Evolutionary conservation across 2,113 vertebrate species (phyloP), one percentile per base, ranked within the genome.

Genomic region (Pseudolaguvia tuberculata): DNA sequence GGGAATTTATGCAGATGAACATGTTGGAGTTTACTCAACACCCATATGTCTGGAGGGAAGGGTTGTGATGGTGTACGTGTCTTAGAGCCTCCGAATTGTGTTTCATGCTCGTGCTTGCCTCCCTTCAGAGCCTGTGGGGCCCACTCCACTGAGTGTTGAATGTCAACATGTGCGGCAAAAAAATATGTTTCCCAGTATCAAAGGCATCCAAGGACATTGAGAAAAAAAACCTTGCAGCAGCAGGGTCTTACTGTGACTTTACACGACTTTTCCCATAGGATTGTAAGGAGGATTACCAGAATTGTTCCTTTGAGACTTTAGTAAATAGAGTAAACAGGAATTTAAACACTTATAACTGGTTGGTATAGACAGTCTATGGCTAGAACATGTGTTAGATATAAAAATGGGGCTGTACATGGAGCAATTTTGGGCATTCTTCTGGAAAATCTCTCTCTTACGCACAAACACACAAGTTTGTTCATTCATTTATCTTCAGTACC

Each of bases 141-240:
- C 88, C 87, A 84, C 76, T 82, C 82, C 79, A 66, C 80, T 83
- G 85, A 84, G 81, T 89, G 84, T 87, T 88, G 84, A 89, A 88
- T 88, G 87, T 90, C 89, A 91, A 89, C 89, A 90, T 73, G 79
- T 66, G 10, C 78, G 62, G 83, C 83, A 86, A 70, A 85, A 88
- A 42, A 42, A 42, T 84, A 83, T 84, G 75, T 61, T 72, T 71
- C 81, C 78, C 84, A 72, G 75, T 72, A 82, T 88, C 83, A 85
- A 80, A 86, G 84, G 79, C 78, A 39, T 73, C 72, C 86, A 87
- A 88, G 86, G 86, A 88, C 84, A 83, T 86, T 87, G 77, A 63
- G 72, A 35, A 35, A 59, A 63, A 82, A 78, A 73, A n/a, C 76
- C 55, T 62, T 23, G 70, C 23, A 9, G 6, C 50, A 23, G 42